Evolutionary conservation across 1,140 invertebrate genomes (phyloP), one percentile per base, ranked within the genome.

Genomic region (Polypedilum vanderplanki): DNA sequence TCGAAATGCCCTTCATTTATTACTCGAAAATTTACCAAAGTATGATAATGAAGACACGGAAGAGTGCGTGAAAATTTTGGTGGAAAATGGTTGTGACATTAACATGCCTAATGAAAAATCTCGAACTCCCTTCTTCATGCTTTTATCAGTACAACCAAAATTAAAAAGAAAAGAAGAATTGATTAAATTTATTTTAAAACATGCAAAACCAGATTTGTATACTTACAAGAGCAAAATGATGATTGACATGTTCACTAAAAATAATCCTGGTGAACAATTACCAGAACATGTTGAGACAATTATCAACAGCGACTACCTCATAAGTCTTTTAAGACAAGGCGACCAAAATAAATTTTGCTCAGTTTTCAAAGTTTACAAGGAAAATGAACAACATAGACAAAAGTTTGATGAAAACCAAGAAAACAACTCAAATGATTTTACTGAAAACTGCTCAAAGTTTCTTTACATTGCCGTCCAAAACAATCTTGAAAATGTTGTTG

Each of bases 61-160:
- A 40, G 77, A 17, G 78, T 85, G 74, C 84, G 87, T 79, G 77
- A 84, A 78, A 80, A 84, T 86, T 1, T 79, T 91, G 3, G 77
- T 91, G 3, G 82, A 87, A 75, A 82, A 85, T 41, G 85, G 85
- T 0, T 88, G 87, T 20, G 86, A 90, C 77, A 85, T 88, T 0
- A 92, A 90, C 78, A 82, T 87, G 65, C 84, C 86, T 0, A 89
- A 92, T 78, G 82, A 80, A 76, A 83, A 86, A 78, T 86, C 88
- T 8, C 78, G 86, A 24, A 90, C 90, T 1, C 86, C 90, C 80
- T 91, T 57, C 85, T 88, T 76, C 85, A 87, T 77, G 88, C 89
- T n/a, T 87, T 87, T 0, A 87, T 86, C 40, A 87, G 86, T 79
- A 85, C 84, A 80, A 84, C 85, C 24, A 79, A 82, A 24, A 81